Evolutionary conservation across 2,797 vertebrate genomes (phyloP).

Genomic region (Cossypha caffra): DNA sequence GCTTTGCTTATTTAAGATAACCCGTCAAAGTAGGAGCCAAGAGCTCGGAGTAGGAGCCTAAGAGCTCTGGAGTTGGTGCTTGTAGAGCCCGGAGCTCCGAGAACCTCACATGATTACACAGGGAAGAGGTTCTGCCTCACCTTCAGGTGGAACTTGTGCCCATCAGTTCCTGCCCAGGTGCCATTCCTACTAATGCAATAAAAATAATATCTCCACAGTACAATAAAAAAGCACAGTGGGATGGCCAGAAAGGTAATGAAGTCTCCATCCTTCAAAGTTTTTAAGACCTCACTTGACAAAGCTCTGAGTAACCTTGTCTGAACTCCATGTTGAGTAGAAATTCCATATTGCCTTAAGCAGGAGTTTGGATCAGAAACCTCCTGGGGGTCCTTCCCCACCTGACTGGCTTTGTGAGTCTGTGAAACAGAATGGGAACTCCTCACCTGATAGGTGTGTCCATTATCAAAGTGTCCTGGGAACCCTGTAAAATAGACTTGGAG

Average conservation of each 20-base stretch:
- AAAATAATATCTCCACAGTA: neutral
- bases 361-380: neutral
- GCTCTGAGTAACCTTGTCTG: neutral
- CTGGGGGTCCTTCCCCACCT: too few relatives aligned
- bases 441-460: neutral
- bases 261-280: neutral
- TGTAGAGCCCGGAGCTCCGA: too few relatives aligned
- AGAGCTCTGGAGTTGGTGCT: too few relatives aligned
- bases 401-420: neutral
- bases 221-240: neutral
- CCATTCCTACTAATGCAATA: neutral
- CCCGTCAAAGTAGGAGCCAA: too few relatives aligned
- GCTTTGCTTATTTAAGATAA: too few relatives aligned
- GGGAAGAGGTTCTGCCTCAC: neutral
- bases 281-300: neutral
- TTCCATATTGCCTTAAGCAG: neutral
- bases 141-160: neutral
- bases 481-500: neutral
- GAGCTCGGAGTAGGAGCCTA: too few relatives aligned
- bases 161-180: neutral
- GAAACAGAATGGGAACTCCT: neutral
- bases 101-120: neutral
- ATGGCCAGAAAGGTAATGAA: neutral
- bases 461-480: neutral
- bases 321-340: neutral